Evolutionary conservation across 2,113 vertebrate genomes (phyloP), one percentile per base, ranked within the genome.

Genomic region (Aptenodytes patagonicus): DNA sequence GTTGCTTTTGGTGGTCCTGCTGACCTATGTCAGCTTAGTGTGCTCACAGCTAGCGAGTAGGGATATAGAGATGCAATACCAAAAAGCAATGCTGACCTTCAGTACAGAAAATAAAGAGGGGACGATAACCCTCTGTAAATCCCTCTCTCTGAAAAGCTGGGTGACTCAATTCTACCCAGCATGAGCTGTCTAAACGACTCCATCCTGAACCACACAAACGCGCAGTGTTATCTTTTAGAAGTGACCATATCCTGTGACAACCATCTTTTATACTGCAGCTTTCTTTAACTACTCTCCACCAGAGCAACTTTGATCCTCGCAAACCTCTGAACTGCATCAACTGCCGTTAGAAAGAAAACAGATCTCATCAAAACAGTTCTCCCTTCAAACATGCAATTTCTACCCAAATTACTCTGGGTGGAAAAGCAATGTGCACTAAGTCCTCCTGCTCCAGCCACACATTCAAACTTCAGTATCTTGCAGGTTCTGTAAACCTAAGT

Each of bases 141-240:
- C 20, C 9, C 24, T 28, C 22, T 60, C 13, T 40, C 9, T 0
- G 0, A 68, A 72, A 68, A 76, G 32, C 13, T 64, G 13, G 24
- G 52, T 46, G 61, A 83, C 32, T 77, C 51, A 25, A 51, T 90
- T 71, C 32, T 32, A 34, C 36, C 7, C 42, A 60, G 38, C 32
- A 46, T 10, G 17, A 79, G 32, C 47, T 68, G n/a, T 54, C 57
- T 36, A 20, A 84, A 49, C 1, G 0, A 54, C 34, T 44, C 76
- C 71, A 80, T 58, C 49, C 60, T 31, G 14, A 70, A 60, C 13
- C 51, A 75, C 42, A 75, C 13, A 71, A 71, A 79, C 6, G 20
- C 1, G 2, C 36, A 51, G n/a, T 8, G 14, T 28, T 81, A 28
- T 9, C 25, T 70, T 84, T 78, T 15, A 42, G n/a, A 84, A 75